Percentiles rank a stretch among this genome's conserved stretches.
These are phyloP conservation scores for Ginglymostoma cirratum DNA, from an alignment of 2,113 vertebrate species.

Conservation along the genomic window DNA sequence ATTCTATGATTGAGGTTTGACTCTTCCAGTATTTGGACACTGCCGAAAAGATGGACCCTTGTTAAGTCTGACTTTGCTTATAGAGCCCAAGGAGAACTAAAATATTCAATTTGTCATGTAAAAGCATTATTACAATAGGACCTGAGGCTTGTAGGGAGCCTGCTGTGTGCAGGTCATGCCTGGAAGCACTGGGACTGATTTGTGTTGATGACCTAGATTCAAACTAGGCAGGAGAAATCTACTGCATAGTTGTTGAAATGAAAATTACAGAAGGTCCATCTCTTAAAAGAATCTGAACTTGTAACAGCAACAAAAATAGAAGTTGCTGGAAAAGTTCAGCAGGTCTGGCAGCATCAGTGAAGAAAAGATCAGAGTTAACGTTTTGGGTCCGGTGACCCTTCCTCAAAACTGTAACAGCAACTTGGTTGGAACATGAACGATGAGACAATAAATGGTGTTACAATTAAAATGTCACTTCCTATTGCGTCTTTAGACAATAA, in stretches of 20 bases:
- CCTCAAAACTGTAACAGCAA: neutral
- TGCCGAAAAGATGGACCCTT: neutral
- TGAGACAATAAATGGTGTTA: neutral
- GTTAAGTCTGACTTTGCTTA: neutral
- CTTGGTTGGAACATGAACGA: neutral
- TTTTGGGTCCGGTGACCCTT: too few relatives aligned
- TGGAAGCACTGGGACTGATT: too few relatives aligned
- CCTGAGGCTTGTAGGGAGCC: too few relatives aligned
- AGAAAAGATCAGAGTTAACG: too few relatives aligned
- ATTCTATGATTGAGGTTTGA: neutral
- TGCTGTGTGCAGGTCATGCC: too few relatives aligned
- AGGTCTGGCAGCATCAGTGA: too few relatives aligned
- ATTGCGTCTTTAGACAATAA: neutral
- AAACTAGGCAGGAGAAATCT: neutral
- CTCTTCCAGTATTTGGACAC: neutral
- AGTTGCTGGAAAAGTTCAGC: too few relatives aligned
- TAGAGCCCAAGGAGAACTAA: neutral
- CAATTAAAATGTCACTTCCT: too few relatives aligned
- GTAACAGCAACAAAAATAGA: neutral
- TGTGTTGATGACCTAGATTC: neutral
- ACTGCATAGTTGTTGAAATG: neutral
- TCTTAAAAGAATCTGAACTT: neutral
- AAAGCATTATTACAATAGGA: neutral
- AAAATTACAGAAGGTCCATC: neutral
- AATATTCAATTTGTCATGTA: neutral